Evolutionary conservation across 1,140 invertebrate genomes (phyloP).

Genomic region (Teleogryllus occipitalis): DNA sequence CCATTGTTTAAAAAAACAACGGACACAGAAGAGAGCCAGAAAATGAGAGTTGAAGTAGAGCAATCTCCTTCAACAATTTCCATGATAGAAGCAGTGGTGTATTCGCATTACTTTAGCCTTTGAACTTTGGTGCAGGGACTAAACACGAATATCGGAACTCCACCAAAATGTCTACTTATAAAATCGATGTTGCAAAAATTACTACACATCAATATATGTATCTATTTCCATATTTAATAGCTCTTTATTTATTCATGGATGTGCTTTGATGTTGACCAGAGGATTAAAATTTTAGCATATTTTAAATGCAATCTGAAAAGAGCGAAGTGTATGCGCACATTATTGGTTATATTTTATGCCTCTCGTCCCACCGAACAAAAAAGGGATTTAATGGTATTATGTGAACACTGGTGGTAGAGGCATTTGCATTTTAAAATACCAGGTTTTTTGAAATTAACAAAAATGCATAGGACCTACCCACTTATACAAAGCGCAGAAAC

Average conservation of each 20-base stretch:
- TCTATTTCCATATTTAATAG: conserved; percentile 6
- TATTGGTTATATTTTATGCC: conserved; percentile 5
- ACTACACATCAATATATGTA: not conserved
- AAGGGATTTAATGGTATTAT: conserved; percentile 5
- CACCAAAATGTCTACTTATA: not conserved
- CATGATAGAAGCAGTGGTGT: too few relatives aligned
- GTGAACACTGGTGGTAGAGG: not conserved
- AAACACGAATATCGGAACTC: too few relatives aligned
- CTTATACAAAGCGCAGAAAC: not conserved
- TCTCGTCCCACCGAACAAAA: not conserved
- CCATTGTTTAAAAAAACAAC: too few relatives aligned
- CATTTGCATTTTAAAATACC: not conserved
- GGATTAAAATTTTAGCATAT: conserved; percentile 1
- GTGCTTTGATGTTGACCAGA: not conserved
- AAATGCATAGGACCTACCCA: not conserved
- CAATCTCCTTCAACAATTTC: too few relatives aligned
- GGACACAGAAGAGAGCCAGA: too few relatives aligned
- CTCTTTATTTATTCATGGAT: not conserved
- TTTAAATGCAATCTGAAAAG: not conserved
- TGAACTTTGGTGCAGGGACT: too few relatives aligned
- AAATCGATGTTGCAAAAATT: conserved; percentile 5
- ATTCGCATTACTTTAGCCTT: too few relatives aligned
- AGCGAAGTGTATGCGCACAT: not conserved
- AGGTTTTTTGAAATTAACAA: conserved; percentile 1
- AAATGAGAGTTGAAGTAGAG: too few relatives aligned